Evolutionary conservation across 2,888 invertebrate genomes (phyloP), one percentile per base, ranked within the genome.

Genomic region (Lasioglossum villosulum): DNA sequence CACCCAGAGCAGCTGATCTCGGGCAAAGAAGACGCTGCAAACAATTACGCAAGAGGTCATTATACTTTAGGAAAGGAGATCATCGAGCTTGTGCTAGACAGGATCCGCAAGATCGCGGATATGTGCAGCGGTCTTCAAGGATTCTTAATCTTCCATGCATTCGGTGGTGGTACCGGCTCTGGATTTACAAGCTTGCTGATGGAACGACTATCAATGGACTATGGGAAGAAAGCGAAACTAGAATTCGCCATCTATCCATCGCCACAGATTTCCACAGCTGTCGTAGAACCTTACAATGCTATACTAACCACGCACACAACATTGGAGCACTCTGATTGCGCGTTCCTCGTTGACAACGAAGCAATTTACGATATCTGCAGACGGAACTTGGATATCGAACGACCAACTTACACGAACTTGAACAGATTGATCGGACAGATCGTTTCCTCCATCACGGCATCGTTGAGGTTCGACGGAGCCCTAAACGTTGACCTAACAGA

Each of bases 301-400:
- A 98, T 99, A 93, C 95, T 99, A 89, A 98, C 98, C 30, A 99
- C 99, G 10, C 99, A 99, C 95, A 98, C 98, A 1, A 98, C 98
- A 1, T 90, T 95, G 23, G 97, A 97, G 91, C 97, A 97, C 91
- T 96, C 96, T 0, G 97, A 97, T 91, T 97, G 97, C 91, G 96
- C 96, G 52, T 97, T 97, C 91, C 96, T 97, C 96, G 96, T 95
- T 27, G 95, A 95, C 89, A 95, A 95, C 90, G 95, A 95, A 88
- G 95, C 95, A 27, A 95, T 95, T 80, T 96, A 96, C 95, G 93
- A 97, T 95, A 95, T 95, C 95, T 97, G 97, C 93, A 82, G 92
- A 27, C 96, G 95, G 10, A 97, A 96, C 93, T 96, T 97, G 79
- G 96, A 96, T 89, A 96, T 97, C 74, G 96, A 96, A 87, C 95